A percentile compares a stretch with the other conserved stretches of the same genome.
Evolutionary conservation across 2,113 vertebrate genomes (phyloP).

Genomic region (Delphinus delphis): DNA sequence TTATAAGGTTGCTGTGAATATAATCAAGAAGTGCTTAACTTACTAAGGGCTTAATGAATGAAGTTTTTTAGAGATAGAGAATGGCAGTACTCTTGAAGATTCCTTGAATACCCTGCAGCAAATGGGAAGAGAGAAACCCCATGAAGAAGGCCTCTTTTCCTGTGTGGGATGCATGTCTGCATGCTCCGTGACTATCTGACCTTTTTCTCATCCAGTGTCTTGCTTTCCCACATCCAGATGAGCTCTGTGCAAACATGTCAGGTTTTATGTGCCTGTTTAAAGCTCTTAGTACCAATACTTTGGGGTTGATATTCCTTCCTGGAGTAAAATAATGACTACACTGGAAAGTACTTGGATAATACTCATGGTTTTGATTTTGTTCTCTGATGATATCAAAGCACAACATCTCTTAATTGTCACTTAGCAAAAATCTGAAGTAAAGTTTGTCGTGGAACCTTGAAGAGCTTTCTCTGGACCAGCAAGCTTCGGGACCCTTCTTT

Average conservation of each 20-base stretch:
- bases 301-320: not conserved
- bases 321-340: not conserved
- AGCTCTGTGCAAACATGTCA: not conserved
- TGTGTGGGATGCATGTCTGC: fast-evolving
- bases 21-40: not conserved
- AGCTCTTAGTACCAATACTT: not conserved
- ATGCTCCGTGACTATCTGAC: not conserved
- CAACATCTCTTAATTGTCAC: not conserved
- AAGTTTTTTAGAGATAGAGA: not conserved
- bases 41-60: not conserved
- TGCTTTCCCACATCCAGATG: not conserved
- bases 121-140: not conserved
- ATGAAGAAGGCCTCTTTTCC: not conserved
- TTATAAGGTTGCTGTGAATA: not conserved
- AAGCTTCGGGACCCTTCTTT: not conserved
- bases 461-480: not conserved
- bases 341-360: not conserved
- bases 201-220: not conserved
- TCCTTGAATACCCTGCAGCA: not conserved
- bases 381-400: not conserved
- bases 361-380: not conserved
- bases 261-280: not conserved
- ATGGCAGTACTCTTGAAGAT: not conserved
- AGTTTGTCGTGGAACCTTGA: not conserved
- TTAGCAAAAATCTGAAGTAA: not conserved